Percentiles rank a stretch among this genome's conserved stretches.
Evolutionary conservation across 1,140 invertebrate species (phyloP).

Genomic region (Laupala kohalensis): DNA sequence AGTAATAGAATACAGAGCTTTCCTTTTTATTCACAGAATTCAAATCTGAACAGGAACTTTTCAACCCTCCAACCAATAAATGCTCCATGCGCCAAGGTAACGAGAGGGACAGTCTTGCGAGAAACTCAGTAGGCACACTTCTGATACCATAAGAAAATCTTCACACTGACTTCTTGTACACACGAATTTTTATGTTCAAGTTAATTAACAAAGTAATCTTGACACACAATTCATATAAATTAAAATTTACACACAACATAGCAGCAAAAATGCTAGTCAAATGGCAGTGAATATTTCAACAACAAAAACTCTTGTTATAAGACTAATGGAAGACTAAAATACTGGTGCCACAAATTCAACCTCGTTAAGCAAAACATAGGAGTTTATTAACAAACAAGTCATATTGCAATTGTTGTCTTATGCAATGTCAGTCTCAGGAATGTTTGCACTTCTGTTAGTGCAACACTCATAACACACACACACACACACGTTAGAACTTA

Average conservation of each 20-base stretch:
- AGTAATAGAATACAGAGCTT: too few species aligned
- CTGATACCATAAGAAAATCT: not conserved
- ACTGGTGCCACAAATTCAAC: conserved; percentile 3
- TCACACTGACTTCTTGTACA: not conserved
- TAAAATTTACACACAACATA: not conserved
- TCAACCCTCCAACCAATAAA: conserved; percentile 2
- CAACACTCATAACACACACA: not conserved
- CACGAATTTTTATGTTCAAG: not conserved
- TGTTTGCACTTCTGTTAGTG: not conserved
- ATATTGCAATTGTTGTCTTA: not conserved
- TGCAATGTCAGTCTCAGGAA: not conserved
- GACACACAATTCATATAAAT: not conserved
- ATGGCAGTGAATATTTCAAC: conserved; percentile 4
- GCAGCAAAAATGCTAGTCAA: not conserved
- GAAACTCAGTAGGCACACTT: not conserved
- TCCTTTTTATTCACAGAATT: not conserved
- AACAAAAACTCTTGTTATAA: not conserved
- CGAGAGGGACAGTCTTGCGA: not conserved
- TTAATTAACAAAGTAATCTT: not conserved
- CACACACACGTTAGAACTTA: not conserved
- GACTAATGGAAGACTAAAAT: conserved; percentile 6
- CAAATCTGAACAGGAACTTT: not conserved
- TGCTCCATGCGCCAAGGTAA: conserved; percentile 5
- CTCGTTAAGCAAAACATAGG: not conserved
- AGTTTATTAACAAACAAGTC: not conserved